Conservation (phyloP, 92 coral and sea anemone genomes). For the Umimayanthus kanabou region DNA sequence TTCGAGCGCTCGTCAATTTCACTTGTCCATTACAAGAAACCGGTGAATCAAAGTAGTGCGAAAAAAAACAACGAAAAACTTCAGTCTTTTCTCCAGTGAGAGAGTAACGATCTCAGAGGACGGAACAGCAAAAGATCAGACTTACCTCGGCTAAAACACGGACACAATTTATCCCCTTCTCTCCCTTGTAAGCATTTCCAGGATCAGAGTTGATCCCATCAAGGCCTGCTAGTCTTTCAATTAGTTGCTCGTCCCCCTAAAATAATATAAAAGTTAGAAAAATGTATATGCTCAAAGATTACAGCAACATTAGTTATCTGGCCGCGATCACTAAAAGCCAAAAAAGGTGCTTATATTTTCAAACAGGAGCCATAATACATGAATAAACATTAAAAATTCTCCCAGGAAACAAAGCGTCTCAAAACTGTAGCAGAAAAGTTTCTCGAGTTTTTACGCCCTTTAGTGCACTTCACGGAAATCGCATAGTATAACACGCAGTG, state of each 20-base stretch:
- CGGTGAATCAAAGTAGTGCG: not conserved
- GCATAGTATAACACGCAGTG: not conserved
- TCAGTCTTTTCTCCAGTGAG: slow-evolving; percentile 4
- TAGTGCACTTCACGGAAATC: slow-evolving; percentile 1
- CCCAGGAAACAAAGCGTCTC: slow-evolving; percentile 16
- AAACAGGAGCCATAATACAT: slow-evolving; percentile 4
- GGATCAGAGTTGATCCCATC: slow-evolving; percentile 94
- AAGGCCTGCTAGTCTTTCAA: slow-evolving; percentile 88
- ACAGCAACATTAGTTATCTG: not conserved
- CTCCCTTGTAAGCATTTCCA: slow-evolving; percentile 70
- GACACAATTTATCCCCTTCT: slow-evolving; percentile 77
- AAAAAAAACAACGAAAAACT: not conserved
- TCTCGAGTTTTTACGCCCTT: not conserved
- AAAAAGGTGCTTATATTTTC: slow-evolving; percentile 6
- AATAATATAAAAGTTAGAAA: slow-evolving; percentile 36
- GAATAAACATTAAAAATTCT: slow-evolving; percentile 1
- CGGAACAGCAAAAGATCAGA: slow-evolving; percentile 14
- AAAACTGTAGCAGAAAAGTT: not conserved
- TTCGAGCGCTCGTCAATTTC: slow-evolving; percentile 29
- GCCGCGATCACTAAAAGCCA: slow-evolving; percentile 14
- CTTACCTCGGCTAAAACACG: slow-evolving; percentile 88
- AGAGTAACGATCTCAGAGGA: not conserved
- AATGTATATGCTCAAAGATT: slow-evolving; percentile 14
- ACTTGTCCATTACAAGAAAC: slow-evolving; percentile 21
- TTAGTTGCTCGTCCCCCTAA: slow-evolving; percentile 92